phyloP scores from a whole-genome alignment of 2,113 vertebrate species.

The Prunella himalayana region DNA sequence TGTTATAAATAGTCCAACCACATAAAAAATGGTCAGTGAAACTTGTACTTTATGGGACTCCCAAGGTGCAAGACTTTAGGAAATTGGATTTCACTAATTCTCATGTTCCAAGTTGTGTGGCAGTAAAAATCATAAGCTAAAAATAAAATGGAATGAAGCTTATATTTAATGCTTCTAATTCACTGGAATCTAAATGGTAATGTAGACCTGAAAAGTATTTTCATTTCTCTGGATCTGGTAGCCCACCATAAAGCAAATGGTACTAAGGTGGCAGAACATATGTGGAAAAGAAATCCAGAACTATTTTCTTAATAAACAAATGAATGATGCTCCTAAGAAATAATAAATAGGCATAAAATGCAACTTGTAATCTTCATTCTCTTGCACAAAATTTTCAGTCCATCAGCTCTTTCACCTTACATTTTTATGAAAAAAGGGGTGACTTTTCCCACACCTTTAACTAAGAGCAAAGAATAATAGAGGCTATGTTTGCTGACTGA shows the following conservation, averaged over 20 bases:
- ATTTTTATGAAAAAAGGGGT: not conserved
- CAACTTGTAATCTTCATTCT: not conserved
- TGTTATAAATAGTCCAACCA: not conserved
- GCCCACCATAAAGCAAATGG: not conserved
- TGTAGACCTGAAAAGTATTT: not conserved
- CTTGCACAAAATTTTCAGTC: not conserved
- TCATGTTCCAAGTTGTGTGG: not conserved
- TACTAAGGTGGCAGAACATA: not conserved
- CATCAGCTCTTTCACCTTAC: not conserved
- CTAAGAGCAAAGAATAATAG: not conserved
- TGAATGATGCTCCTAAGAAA: not conserved
- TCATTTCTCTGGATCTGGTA: not conserved
- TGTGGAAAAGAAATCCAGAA: not conserved
- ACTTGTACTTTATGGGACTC: not conserved
- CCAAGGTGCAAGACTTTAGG: not conserved
- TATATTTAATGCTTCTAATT: not conserved
- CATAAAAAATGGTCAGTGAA: not conserved
- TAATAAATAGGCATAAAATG: not conserved
- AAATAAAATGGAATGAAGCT: not conserved
- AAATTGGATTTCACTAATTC: not conserved
- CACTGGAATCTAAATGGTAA: not conserved
- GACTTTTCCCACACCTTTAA: not conserved
- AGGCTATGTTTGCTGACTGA: not conserved
- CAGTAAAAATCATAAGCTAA: not conserved
- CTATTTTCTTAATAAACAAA: not conserved